Evolutionary conservation across 2,888 invertebrate species (phyloP).

Genomic region (Gonocerus acuteangulatus): DNA sequence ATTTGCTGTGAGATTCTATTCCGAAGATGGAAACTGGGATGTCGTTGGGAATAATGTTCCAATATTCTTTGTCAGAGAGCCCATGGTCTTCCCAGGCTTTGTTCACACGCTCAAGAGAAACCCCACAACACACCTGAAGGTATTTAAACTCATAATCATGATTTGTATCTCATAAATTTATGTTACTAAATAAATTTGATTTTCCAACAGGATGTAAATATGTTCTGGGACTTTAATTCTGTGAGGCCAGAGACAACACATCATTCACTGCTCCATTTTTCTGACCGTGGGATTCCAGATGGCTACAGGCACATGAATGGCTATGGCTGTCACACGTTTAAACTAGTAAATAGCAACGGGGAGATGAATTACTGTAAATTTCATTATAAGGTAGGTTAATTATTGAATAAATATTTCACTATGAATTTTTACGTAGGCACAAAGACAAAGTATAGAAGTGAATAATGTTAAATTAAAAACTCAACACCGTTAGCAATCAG

Average conservation of each 20-base stretch:
- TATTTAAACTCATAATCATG: no score
- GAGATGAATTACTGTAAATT: conserved; percentile 82
- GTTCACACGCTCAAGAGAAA: conserved; percentile 95
- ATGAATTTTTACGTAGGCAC: no score
- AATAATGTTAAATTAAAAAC: no score
- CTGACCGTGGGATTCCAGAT: conserved; percentile 89
- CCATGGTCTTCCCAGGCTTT: conserved; percentile 83
- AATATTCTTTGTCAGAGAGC: conserved; percentile 85
- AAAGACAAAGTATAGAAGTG: no score
- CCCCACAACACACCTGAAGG: conserved; percentile 79
- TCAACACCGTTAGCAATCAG: no score
- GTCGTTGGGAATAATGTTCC: conserved; percentile 88
- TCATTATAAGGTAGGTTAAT: conserved; percentile 63
- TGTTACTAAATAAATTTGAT: not conserved
- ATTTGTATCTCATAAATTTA: no score
- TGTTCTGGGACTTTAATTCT: conserved; percentile 94
- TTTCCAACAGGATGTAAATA: conserved; percentile 73
- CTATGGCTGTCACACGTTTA: conserved; percentile 90
- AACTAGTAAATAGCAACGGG: conserved; percentile 66
- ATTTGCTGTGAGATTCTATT: conserved; percentile 87
- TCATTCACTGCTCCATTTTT: conserved; percentile 75
- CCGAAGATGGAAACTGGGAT: conserved; percentile 88
- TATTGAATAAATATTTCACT: not conserved
- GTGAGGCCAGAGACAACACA: conserved; percentile 81
- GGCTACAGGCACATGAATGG: conserved; percentile 92